Conservation (phyloP, 2,113 vertebrate species). For the Scatophagus argus region DNA sequence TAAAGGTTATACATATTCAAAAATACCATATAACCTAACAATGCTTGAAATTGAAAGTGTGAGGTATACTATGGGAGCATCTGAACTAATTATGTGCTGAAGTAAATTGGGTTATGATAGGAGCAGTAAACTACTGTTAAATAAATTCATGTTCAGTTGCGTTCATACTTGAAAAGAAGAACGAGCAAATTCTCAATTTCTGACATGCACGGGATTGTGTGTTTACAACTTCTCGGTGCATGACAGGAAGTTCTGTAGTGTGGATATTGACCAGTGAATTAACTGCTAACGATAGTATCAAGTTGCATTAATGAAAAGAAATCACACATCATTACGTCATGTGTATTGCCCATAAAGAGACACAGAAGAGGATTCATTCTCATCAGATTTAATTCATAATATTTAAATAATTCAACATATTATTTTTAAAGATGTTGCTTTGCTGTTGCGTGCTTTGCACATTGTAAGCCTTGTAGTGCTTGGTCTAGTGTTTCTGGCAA, state of each 20-base stretch:
- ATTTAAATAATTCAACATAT: slow-evolving; percentile 24
- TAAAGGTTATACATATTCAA: neutral
- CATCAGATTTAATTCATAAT: neutral
- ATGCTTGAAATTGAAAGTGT: neutral
- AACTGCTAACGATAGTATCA: slow-evolving; percentile 64
- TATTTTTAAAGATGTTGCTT: neutral
- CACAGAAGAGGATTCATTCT: slow-evolving; percentile 7
- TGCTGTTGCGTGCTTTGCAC: neutral
- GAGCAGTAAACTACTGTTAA: slow-evolving; percentile 48
- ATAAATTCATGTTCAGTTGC: slow-evolving; percentile 56
- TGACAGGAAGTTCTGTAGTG: slow-evolving; percentile 63
- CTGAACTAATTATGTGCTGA: slow-evolving; percentile 39
- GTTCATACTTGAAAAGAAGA: slow-evolving; percentile 48
- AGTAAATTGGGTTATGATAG: slow-evolving; percentile 55
- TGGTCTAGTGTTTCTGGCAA: too few species aligned
- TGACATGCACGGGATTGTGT: slow-evolving; percentile 57
- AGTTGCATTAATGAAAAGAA: slow-evolving; percentile 54
- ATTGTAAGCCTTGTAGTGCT: neutral
- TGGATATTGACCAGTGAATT: slow-evolving; percentile 73
- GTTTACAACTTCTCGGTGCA: slow-evolving; percentile 68
- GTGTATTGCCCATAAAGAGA: slow-evolving; percentile 42
- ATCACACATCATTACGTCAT: slow-evolving; percentile 57
- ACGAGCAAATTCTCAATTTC: slow-evolving; percentile 47
- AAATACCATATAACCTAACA: neutral
- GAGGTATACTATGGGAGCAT: slow-evolving; percentile 13